A percentile compares a stretch with the other conserved stretches of the same genome.
Conservation (phyloP, 37 sponge, comb jelly and placozoan species). For the Oopsacas minuta region DNA sequence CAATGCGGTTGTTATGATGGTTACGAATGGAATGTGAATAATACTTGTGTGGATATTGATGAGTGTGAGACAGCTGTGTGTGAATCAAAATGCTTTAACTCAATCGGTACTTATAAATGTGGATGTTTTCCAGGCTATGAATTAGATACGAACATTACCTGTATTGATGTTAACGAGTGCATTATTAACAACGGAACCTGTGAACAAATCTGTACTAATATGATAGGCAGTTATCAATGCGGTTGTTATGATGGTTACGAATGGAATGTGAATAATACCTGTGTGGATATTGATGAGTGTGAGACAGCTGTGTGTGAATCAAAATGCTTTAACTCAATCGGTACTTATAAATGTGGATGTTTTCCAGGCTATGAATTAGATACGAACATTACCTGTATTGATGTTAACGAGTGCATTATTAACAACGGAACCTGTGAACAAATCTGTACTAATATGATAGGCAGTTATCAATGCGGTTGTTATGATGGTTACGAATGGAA, state of each 20-base stretch:
- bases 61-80: background rate
- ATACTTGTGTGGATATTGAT: background rate
- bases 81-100: background rate
- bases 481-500: background rate
- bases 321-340: background rate
- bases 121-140: background rate
- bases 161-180: background rate
- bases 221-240: background rate
- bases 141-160: background rate
- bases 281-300: slow-evolving; percentile 12
- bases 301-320: background rate
- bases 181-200: background rate
- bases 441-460: background rate
- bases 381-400: background rate
- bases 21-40: background rate
- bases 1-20: background rate
- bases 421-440: background rate
- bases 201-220: background rate
- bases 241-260: background rate
- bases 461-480: background rate
- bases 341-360: background rate
- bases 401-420: background rate
- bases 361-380: background rate
- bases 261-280: background rate
- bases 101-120: background rate